phyloP scores from a whole-genome alignment of 2,113 vertebrate species.

The Heterotis niloticus region DNA sequence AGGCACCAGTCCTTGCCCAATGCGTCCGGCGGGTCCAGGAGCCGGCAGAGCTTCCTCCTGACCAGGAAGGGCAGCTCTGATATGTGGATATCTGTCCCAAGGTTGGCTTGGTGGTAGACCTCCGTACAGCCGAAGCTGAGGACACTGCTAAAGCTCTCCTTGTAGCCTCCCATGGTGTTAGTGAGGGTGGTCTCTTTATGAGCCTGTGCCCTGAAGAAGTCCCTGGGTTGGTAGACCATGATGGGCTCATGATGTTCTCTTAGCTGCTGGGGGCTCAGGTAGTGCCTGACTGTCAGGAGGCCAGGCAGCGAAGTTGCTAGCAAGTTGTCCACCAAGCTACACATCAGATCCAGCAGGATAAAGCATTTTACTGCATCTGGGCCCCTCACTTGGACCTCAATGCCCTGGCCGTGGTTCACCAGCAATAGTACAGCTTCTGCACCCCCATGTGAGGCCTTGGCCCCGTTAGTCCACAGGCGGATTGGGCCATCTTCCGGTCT shows the following conservation, averaged over 20 bases:
- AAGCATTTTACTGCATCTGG: conserved; percentile 83
- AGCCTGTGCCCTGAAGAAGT: conserved; percentile 87
- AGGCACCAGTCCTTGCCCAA: conserved; percentile 98
- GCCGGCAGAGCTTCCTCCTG: conserved; percentile 83
- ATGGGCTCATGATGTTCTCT: conserved; percentile 87
- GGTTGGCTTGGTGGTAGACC: conserved; percentile 80
- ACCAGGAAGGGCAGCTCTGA: conserved; percentile 82
- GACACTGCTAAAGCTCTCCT: conserved; percentile 93
- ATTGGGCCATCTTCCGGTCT: conserved; percentile 82
- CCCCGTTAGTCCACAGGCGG: conserved; percentile 88
- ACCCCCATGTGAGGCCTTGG: conserved; percentile 77
- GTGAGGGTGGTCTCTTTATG: conserved; percentile 82
- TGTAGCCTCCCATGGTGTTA: conserved; percentile 95
- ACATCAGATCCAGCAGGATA: conserved; percentile 84
- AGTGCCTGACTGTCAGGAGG: conserved; percentile 83
- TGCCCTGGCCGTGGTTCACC: conserved; percentile 93
- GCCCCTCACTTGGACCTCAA: conserved; percentile 90
- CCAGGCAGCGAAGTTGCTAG: conserved; percentile 86
- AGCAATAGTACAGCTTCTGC: conserved; percentile 86
- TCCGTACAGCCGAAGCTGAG: conserved; percentile 86
- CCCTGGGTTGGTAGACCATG: conserved; percentile 96
- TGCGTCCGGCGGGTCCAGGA: conserved; percentile 91
- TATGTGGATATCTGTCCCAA: conserved; percentile 81
- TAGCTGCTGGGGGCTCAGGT: conserved; percentile 95
- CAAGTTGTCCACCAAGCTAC: conserved; percentile 86